Base-by-base conservation (phyloP, 53 echinoderm and acorn worm species). In the Glandiceps talaboti region DNA sequence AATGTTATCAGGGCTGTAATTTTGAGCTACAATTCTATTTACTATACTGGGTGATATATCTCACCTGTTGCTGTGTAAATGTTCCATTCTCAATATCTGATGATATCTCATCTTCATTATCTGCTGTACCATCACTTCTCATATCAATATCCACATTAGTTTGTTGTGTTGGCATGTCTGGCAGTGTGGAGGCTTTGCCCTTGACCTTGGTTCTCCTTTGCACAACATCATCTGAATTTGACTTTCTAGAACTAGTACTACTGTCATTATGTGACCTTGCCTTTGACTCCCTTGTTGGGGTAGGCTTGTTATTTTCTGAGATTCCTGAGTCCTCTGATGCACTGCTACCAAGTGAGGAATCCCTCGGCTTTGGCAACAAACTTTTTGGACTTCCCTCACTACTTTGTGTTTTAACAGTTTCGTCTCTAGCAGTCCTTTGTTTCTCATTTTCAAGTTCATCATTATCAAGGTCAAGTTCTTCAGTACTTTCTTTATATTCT, bases 301-400 rank as follows among this genome's bases (percentile, higher is more conserved):
- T 77, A 64, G 83, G 83, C 85, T 91, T 94, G 30, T 94, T 91
- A 14, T 85, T 85, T 20, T 91, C 85, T 1, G 91, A 94, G 74
- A 94, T 94, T 25, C 94, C 94, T 1, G 94, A 94, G 80, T 94
- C 94, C 33, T 89, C 89, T 1, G 94, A 94, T 30, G 86, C 87
- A 77, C 91, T 94, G 77, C 94, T 94, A 33, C 91, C 89, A 73
- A 94, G 84, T 31, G 64, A 45, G 6, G 94, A 94, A 84, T 94
- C 91, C 32, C 91, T 75, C 28, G 91, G 89, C 32, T 89, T 91
- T 64, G 85, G 91, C 33, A 90, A 75, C 73, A 32, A 26, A 31
- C 33, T 26, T 26, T 14, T 27, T 1, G 30, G 25, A n/a, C 74
- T 73, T 78, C 79, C 77, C 82, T 30, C 64, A n/a, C n/a, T n/a